Conservation (phyloP, 1,140 invertebrate genomes). For the Drosophila mauritiana region DNA sequence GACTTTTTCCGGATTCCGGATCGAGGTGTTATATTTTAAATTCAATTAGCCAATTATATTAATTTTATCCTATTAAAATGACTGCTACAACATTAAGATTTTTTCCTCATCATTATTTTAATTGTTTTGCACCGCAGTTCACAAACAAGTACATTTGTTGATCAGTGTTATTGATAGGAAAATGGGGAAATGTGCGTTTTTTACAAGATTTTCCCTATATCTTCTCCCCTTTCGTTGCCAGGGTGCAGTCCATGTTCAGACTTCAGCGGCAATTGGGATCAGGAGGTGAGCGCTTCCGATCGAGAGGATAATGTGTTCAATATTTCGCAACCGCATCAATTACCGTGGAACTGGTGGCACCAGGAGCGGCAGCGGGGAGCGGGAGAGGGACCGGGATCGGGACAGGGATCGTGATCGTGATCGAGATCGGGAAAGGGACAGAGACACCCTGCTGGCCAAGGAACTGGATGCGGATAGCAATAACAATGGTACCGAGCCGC, state of each 20-base stretch:
- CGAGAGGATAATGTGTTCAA: conserved; percentile 79
- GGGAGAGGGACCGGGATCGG: conserved; percentile 11
- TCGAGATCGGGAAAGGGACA: conserved; percentile 4
- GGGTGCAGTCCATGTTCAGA: conserved; percentile 49
- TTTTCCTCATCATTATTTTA: background rate
- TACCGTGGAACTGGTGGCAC: conserved; percentile 72
- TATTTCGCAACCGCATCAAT: conserved; percentile 84
- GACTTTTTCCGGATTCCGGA: background rate
- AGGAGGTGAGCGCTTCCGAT: conserved; percentile 39
- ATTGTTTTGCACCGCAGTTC: background rate
- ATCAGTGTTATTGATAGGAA: conserved; percentile 2
- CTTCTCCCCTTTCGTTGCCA: conserved; percentile 32
- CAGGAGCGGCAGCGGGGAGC: conserved; percentile 42
- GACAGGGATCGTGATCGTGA: conserved; percentile 19
- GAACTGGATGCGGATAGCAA: conserved; percentile 75
- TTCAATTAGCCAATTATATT: too few species aligned
- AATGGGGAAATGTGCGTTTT: conserved; percentile 42
- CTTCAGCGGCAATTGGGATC: conserved; percentile 35
- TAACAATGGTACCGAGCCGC: conserved; percentile 59
- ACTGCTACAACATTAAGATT: too few species aligned
- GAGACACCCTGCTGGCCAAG: conserved; percentile 37
- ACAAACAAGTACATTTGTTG: conserved; percentile 8
- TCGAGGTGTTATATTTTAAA: too few species aligned
- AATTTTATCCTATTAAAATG: too few species aligned
- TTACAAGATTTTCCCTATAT: conserved; percentile 25